Evolutionary conservation across 2,888 invertebrate species (phyloP), one percentile per base, ranked within the genome.

Genomic region (Celastrina argiolus): DNA sequence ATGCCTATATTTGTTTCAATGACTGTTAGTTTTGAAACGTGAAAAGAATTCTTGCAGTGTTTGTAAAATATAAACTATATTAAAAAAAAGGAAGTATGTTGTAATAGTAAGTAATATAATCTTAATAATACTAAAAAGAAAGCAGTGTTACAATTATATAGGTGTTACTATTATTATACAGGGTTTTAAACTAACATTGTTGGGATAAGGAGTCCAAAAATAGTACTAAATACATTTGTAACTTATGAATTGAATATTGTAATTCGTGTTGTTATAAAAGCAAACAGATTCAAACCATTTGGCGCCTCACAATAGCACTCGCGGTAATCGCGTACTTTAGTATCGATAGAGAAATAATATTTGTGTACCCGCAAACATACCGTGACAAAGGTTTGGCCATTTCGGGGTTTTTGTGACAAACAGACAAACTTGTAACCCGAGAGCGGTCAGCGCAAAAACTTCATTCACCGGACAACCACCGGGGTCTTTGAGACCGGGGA

Each of bases 361-460:
- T 26, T 22, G 14, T 51, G 51, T 45, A 45, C 16, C 45, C 51
- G 51, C 22, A 26, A 51, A 18, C 45, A 45, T 51, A n/a, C n/a
- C n/a, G 51, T 12, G 22, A 26, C 51, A 51, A 51, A 22, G 26
- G 51, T 22, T 51, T 45, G 58, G 58, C 31, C 58, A 58, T 58
- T 58, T 58, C 8, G 28, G 58, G 28, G 58, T 58, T 58, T 58
- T 58, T 58, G 58, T 58, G 8, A 28, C n/a, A 12, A 8, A 58
- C 3, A 16, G 31, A n/a, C 28, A n/a, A 31, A 58, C 31, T 39
- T 22, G 61, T 51, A 51, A 51, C 51, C 51, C 22, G 51, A 51
- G 51, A 51, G 51, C 51, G 51, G 51, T 51, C 51, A 45, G 45
- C 42, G 42, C 18, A 51, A 51, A 51, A 51, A 51, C 51, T 26